These are phyloP conservation scores for Tenthredo amoena DNA, from an alignment of 2,888 invertebrate genomes.

Conservation along the genomic window DNA sequence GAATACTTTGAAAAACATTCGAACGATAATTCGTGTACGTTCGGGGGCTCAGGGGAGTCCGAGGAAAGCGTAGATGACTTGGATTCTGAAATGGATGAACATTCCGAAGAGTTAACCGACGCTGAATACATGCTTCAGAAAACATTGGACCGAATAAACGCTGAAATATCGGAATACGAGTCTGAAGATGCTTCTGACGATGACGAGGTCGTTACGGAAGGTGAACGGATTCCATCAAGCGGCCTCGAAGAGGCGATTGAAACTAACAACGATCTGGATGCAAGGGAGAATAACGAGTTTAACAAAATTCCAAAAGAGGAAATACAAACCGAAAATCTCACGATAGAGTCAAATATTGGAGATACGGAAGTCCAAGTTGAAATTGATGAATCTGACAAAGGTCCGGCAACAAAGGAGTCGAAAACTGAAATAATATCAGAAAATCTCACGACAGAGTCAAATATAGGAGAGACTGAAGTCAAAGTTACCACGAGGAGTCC, in stretches of 20 bases:
- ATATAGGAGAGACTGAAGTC: neutral
- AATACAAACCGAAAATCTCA: constrained; percentile 43
- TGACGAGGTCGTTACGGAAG: constrained; percentile 57
- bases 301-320: constrained; percentile 31
- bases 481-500: neutral
- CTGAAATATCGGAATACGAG: constrained; percentile 73
- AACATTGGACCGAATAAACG: constrained; percentile 73
- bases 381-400: constrained; percentile 39
- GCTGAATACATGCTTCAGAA: constrained; percentile 72
- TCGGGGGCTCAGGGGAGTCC: constrained; percentile 1
- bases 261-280: constrained; percentile 78
- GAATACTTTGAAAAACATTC: neutral
- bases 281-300: constrained; percentile 60
- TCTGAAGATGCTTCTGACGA: constrained; percentile 62
- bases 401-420: neutral
- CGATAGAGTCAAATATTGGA: constrained; percentile 1
- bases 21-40: constrained; percentile 13
- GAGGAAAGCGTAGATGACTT: neutral
- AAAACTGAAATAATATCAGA: constrained; percentile 49
- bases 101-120: constrained; percentile 66
- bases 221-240: constrained; percentile 55
- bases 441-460: constrained; percentile 24
- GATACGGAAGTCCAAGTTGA: constrained; percentile 28
- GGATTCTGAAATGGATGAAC: constrained; percentile 39
- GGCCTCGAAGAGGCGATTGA: constrained; percentile 59